Percentiles rank a stretch among this genome's conserved stretches.
Conservation (phyloP, 2,113 vertebrate genomes). For the Anguilla rostrata region DNA sequence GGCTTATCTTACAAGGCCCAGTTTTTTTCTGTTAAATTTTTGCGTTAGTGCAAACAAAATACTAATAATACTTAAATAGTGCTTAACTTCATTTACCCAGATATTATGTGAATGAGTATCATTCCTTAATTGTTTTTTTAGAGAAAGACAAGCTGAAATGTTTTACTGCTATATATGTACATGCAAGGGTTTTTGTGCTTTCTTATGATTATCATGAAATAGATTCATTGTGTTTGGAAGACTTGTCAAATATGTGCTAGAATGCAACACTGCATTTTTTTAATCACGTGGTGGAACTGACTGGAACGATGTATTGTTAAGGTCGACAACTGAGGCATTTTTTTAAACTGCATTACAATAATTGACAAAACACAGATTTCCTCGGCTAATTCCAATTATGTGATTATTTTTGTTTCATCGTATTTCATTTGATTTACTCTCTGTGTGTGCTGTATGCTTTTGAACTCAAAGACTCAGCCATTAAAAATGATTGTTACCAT, state of each 20-base stretch:
- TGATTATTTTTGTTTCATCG: background rate
- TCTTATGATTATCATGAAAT: background rate
- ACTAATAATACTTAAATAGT: background rate
- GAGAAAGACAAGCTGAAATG: background rate
- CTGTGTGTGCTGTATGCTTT: background rate
- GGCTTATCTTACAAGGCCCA: background rate
- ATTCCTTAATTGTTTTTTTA: background rate
- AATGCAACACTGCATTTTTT: background rate
- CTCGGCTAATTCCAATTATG: background rate
- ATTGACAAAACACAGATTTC: background rate
- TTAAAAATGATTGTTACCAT: background rate
- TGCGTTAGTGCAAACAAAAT: background rate
- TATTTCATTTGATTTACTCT: background rate
- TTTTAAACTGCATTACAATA: background rate
- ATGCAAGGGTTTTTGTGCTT: background rate
- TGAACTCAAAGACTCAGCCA: background rate
- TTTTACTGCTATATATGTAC: background rate
- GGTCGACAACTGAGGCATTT: background rate
- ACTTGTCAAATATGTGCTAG: background rate
- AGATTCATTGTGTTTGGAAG: background rate
- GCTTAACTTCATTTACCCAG: background rate
- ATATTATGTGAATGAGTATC: background rate
- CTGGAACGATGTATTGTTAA: background rate
- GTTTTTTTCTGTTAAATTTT: background rate
- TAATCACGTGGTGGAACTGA: background rate